phyloP scores from a whole-genome alignment of 2,797 vertebrate genomes.

The Tinamus major region DNA sequence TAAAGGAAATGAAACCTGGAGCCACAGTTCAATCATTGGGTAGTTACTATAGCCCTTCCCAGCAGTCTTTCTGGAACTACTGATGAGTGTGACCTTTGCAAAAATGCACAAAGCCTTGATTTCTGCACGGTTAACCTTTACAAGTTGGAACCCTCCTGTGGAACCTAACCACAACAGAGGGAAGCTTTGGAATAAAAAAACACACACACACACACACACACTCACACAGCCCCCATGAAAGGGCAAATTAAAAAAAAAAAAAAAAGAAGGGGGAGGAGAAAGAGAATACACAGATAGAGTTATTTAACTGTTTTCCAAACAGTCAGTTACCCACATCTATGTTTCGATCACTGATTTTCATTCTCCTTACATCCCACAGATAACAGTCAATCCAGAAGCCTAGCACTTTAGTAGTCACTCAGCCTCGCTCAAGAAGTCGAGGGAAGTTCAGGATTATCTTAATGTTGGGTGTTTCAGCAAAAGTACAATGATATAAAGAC shows the following conservation, averaged over 20 bases:
- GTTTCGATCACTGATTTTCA: background rate
- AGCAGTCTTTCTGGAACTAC: conserved; percentile 77
- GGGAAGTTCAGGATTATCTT: background rate
- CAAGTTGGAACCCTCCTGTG: conserved; percentile 77
- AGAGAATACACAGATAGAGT: background rate
- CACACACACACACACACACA: background rate
- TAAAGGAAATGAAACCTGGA: conserved; percentile 80
- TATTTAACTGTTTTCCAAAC: conserved; percentile 13
- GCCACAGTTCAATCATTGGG: conserved; percentile 67
- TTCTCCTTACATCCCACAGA: background rate
- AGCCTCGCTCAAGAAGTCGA: background rate
- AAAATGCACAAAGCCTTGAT: conserved; percentile 81
- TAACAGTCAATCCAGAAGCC: background rate
- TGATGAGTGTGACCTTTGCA: conserved; percentile 83
- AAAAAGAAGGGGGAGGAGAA: background rate
- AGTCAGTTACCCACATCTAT: background rate
- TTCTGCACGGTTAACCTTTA: conserved; percentile 84
- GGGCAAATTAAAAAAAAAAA: background rate
- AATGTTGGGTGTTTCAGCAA: background rate
- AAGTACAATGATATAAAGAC: background rate
- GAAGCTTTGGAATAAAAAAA: conserved; percentile 57
- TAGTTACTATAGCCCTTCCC: conserved; percentile 73
- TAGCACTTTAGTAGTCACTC: background rate
- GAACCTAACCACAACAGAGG: conserved; percentile 66
- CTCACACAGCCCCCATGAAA: background rate